A percentile compares a stretch with the other conserved stretches of the same genome.
phyloP scores from a whole-genome alignment of 37 sponge, comb jelly and placozoan species.

The Beroe ovata region DNA sequence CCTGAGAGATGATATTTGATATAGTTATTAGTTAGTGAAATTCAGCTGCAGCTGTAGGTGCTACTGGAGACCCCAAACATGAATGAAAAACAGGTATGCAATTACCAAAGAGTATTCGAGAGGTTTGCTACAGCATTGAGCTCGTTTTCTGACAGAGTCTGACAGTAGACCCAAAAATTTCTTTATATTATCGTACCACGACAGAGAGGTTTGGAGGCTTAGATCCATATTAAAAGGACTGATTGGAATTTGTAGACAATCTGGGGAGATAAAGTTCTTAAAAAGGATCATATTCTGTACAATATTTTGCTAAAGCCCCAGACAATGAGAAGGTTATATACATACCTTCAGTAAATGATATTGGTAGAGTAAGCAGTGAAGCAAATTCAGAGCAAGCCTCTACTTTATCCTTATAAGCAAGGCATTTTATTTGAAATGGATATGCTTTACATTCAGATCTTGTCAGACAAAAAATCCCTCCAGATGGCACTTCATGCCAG shows the following conservation, averaged over 20 bases:
- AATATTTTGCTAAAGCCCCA: no score
- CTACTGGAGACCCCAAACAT: no score
- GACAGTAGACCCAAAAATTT: neutral
- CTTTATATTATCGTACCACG: neutral
- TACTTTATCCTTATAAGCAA: neutral
- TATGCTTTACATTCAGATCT: neutral
- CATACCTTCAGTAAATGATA: neutral
- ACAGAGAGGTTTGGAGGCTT: neutral
- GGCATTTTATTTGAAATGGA: neutral
- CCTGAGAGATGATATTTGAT: neutral
- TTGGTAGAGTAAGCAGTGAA: neutral
- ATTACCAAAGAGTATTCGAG: no score
- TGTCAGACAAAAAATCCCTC: constrained; percentile 4
- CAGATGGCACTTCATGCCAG: constrained; percentile 33
- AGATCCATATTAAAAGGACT: neutral
- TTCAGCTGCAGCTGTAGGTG: no score
- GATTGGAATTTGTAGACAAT: no score
- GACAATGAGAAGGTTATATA: no score
- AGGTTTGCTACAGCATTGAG: neutral
- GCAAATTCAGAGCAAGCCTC: neutral
- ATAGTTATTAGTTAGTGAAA: neutral
- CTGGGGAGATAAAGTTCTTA: no score
- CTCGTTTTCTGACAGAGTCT: neutral
- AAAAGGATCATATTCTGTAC: no score
- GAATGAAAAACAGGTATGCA: no score